These are phyloP conservation scores for Drosophila meridiana DNA, from an alignment of 2,888 invertebrate species.

Conservation along the genomic window DNA sequence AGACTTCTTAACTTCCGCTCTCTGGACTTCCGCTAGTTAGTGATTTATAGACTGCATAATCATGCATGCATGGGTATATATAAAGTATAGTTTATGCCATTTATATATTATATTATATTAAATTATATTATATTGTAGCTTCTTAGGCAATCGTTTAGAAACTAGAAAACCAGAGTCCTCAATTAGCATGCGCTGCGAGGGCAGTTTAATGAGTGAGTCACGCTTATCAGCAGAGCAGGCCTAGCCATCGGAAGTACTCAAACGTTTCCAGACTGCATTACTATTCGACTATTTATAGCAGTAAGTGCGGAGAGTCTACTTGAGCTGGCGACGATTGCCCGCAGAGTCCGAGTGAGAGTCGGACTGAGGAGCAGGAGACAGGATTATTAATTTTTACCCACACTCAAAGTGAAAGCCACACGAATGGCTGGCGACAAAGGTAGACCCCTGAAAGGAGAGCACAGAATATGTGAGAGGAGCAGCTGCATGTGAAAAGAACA, in stretches of 20 bases:
- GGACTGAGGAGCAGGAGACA: background rate
- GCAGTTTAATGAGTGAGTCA: background rate
- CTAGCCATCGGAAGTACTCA: background rate
- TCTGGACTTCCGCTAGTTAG: background rate
- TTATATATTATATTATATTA: no score
- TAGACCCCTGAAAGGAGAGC: slow-evolving; percentile 5
- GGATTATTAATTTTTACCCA: slow-evolving; percentile 1
- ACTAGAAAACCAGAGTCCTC: background rate
- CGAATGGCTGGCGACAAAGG: slow-evolving; percentile 13
- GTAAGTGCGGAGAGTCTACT: background rate
- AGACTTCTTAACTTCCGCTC: no score
- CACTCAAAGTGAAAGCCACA: slow-evolving; percentile 20
- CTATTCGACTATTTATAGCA: background rate
- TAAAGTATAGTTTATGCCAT: background rate
- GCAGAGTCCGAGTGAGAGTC: slow-evolving; percentile 10
- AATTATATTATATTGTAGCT: no score
- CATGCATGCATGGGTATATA: no score
- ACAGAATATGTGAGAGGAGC: slow-evolving; percentile 22
- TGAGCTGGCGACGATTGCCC: slow-evolving; percentile 5
- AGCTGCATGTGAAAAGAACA: slow-evolving; percentile 49
- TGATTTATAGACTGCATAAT: background rate
- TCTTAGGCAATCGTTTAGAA: background rate
- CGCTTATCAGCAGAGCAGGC: background rate
- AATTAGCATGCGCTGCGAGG: background rate
- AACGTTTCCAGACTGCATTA: background rate